Conservation (phyloP, 2,113 vertebrate genomes). For the Lagenorhynchus albirostris region DNA sequence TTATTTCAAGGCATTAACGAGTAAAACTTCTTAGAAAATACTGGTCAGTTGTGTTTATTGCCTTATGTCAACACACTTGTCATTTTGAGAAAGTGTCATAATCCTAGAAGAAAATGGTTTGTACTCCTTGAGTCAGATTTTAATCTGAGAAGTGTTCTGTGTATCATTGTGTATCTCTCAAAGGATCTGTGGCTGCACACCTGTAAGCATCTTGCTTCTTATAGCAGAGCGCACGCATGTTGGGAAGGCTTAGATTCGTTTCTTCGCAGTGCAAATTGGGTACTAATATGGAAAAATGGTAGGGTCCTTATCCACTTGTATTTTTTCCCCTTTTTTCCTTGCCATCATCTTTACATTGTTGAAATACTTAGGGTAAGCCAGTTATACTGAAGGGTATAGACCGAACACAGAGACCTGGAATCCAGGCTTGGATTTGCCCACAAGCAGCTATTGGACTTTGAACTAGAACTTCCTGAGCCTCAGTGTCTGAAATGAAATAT, state of each 20-base stretch:
- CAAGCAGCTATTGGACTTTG: background rate
- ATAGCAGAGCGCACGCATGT: background rate
- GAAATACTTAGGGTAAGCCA: background rate
- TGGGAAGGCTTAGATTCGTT: background rate
- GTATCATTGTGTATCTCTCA: background rate
- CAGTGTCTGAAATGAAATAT: background rate
- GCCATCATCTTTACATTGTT: background rate
- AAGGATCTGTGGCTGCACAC: background rate
- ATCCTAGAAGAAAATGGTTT: slow-evolving; percentile 62
- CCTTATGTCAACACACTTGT: slow-evolving; percentile 70
- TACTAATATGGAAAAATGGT: background rate
- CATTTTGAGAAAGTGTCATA: slow-evolving; percentile 72
- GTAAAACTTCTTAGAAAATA: slow-evolving; percentile 79
- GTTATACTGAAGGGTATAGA: background rate
- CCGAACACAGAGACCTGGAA: background rate
- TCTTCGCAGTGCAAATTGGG: background rate
- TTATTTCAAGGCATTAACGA: slow-evolving; percentile 82
- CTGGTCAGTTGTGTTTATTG: slow-evolving; percentile 79
- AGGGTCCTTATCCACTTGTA: background rate
- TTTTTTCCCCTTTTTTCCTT: background rate
- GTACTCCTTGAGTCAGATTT: slow-evolving; percentile 53
- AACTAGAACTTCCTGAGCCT: background rate
- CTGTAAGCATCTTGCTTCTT: background rate
- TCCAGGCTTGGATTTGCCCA: background rate
- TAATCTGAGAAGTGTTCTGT: slow-evolving; percentile 39